phyloP scores from a whole-genome alignment of 2,113 vertebrate genomes.

The Morone chrysops region DNA sequence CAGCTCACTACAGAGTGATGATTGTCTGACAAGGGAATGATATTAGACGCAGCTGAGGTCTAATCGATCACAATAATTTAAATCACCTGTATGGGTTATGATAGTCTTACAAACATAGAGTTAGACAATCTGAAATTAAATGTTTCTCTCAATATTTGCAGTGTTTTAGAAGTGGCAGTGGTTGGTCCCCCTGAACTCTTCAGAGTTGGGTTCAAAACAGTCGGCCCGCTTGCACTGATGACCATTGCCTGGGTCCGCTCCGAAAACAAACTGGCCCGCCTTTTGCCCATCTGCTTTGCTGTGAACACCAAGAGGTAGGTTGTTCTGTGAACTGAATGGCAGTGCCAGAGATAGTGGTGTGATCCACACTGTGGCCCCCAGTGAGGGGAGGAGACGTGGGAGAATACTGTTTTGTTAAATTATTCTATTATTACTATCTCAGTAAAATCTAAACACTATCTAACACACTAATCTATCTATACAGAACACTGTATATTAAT shows the following conservation, averaged over 20 bases:
- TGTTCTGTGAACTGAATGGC: neutral
- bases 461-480: too few relatives aligned
- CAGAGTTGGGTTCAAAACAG: constrained; percentile 43
- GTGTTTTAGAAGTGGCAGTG: constrained; percentile 75
- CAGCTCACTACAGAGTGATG: neutral
- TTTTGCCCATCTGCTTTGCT: constrained; percentile 79
- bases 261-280: constrained; percentile 62
- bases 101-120: neutral
- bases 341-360: neutral
- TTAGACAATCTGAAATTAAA: neutral
- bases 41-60: too few relatives aligned
- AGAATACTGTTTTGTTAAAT: neutral
- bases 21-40: neutral
- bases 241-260: constrained; percentile 73
- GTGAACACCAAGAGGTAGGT: constrained; percentile 77
- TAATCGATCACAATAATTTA: too few relatives aligned
- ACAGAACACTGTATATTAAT: too few relatives aligned
- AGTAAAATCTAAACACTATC: too few relatives aligned
- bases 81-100: neutral
- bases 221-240: constrained; percentile 33
- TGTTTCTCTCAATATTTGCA: constrained; percentile 32
- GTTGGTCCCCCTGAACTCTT: constrained; percentile 77
- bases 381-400: neutral
- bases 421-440: neutral
- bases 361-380: too few relatives aligned